Evolutionary conservation across 2,888 invertebrate species (phyloP).

Genomic region (Drosophila recens): DNA sequence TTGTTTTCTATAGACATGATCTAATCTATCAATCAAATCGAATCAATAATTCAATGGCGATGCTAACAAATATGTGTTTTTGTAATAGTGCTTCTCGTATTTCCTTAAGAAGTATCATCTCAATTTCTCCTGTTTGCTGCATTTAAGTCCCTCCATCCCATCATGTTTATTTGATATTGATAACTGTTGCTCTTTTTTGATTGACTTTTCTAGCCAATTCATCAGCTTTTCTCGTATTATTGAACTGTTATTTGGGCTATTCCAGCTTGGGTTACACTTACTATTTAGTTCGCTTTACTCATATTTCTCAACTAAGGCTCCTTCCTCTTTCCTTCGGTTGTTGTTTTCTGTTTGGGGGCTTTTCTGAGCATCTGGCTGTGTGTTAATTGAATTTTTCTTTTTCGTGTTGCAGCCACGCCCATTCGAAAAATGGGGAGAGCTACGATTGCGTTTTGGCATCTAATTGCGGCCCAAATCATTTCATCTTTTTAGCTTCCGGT

Average conservation of each 20-base stretch:
- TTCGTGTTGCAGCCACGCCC: slow-evolving; percentile 2
- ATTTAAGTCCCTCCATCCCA: background rate
- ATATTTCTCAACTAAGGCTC: slow-evolving; percentile 1
- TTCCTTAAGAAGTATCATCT: slow-evolving; percentile 9
- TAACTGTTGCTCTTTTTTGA: slow-evolving; percentile 24
- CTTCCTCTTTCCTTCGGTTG: background rate
- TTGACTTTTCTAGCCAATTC: slow-evolving; percentile 12
- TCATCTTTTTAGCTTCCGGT: slow-evolving; percentile 68
- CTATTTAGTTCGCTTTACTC: background rate
- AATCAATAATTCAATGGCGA: background rate
- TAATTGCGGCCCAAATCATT: slow-evolving; percentile 71
- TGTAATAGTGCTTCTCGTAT: slow-evolving; percentile 12
- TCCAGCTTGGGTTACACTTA: background rate
- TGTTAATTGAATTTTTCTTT: slow-evolving; percentile 44
- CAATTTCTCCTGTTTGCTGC: background rate
- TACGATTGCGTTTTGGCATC: slow-evolving; percentile 42
- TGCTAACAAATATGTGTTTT: background rate
- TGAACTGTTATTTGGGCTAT: slow-evolving; percentile 10
- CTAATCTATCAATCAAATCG: background rate
- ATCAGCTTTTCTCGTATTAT: slow-evolving; percentile 12
- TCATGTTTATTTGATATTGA: background rate
- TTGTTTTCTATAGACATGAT: background rate
- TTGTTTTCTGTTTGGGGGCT: background rate
- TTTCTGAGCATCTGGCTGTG: slow-evolving; percentile 18
- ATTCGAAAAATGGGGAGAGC: background rate